Evolutionary conservation across 92 coral and sea anemone genomes (phyloP), one percentile per base, ranked within the genome.

Genomic region (Scolanthus callimorphus): DNA sequence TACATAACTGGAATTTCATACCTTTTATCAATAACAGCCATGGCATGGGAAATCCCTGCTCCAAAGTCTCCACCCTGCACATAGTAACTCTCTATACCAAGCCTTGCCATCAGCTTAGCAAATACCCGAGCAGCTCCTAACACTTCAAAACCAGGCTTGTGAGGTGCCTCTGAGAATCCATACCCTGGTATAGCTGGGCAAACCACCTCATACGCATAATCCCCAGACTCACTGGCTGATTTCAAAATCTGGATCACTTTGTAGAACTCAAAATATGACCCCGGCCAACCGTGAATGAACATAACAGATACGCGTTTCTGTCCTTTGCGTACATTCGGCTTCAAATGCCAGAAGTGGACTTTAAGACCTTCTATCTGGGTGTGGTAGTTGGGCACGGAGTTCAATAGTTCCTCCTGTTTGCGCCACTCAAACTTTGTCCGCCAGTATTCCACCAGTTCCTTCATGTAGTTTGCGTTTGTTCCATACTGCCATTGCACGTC

Each of bases 31-130:
- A 78, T 29, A 4, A 60, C 30, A 27, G 95, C 90, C 90, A 90
- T 86, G 37, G 61, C 21, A 20, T 82, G 61, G 17, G 97, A 73
- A 13, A 90, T 70, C 0, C 19, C 31, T 15, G 95, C 60, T 0
- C 97, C 97, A 95, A 95, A 90, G 64, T 90, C 97, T 44, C 97
- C 97, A 1, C 97, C 97, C 70, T 90, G 97, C 15, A 86, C 78
- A 57, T 86, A 90, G 69, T 86, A 90, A 2, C 76, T 63, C n/a
- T n/a, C n/a, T n/a, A n/a, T n/a, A n/a, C n/a, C n/a, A n/a, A n/a
- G n/a, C n/a, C n/a, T 39, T 82, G n/a, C n/a, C n/a, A n/a, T n/a
- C n/a, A n/a, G n/a, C n/a, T n/a, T n/a, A n/a, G n/a, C n/a, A n/a
- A n/a, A n/a, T n/a, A n/a, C n/a, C n/a, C n/a, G n/a, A n/a, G n/a